Evolutionary conservation across 2,888 invertebrate species (phyloP), one percentile per base, ranked within the genome.

Genomic region (Lithophane leautieri): DNA sequence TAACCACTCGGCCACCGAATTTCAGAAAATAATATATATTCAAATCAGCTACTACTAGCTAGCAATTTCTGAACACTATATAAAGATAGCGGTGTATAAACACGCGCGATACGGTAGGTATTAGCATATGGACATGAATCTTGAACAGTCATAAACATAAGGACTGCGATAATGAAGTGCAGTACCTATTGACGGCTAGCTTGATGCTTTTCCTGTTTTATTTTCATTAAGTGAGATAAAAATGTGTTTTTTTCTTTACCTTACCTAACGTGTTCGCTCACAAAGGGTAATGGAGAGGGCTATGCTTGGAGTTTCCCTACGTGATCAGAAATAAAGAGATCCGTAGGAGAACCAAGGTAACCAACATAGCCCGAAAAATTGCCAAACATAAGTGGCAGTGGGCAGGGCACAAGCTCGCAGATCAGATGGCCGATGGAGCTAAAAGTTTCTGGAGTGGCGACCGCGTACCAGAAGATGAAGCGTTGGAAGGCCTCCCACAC

Each of bases 81-180:
- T 69, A 62, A n/a, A 79, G 69, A 84, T 80, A 80, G 34, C 54
- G 50, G 4, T 80, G 62, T 76, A 67, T 71, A 72, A 76, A 76
- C 70, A 79, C 28, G 58, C 61, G 44, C 65, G 69, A 73, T 63
- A 70, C 62, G 14, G 1, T 60, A 81, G 16, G 1, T 60, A 81
- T 70, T 63, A 76, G 56, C 58, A 44, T 34, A 58, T 52, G 61
- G 47, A 77, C 70, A 82, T 76, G 71, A 79, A 66, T 83, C 80
- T 83, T 83, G 56, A 70, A 61, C 63, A 79, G 28, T 69, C 69
- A 63, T 74, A 80, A 72, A 75, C 60, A 71, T 14, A 40, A 65
- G 61, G 42, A 69, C 65, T 65, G 25, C 4, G 73, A 79, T 83
- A 67, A 73, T 61, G 44, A 68, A 72, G 65, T 70, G 40, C n/a